Conservation (phyloP, 2,888 invertebrate genomes). For the Latrodectus hesperus region DNA sequence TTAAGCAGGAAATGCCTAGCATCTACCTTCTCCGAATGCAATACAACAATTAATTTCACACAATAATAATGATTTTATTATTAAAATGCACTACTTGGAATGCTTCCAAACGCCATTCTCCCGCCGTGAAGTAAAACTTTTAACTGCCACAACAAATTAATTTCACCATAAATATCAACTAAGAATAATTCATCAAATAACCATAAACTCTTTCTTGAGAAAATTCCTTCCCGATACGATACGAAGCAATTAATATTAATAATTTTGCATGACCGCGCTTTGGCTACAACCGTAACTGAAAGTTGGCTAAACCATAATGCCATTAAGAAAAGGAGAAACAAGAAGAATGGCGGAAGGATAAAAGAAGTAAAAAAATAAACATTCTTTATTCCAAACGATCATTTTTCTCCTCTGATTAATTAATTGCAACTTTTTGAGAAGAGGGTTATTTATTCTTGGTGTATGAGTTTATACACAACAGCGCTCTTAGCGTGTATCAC, state of each 20-base stretch:
- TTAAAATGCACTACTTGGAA: conserved; percentile 52
- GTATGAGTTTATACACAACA: conserved; percentile 46
- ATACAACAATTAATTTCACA: conserved; percentile 35
- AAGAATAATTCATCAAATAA: conserved; percentile 53
- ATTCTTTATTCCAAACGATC: conserved; percentile 33
- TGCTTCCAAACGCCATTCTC: conserved; percentile 20
- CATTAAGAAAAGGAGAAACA: conserved; percentile 39
- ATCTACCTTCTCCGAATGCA: conserved; percentile 25
- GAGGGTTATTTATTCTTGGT: conserved; percentile 52
- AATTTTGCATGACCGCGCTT: conserved; percentile 49
- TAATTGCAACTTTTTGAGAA: conserved; percentile 56
- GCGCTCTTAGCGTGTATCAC: conserved; percentile 24
- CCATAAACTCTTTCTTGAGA: conserved; percentile 37
- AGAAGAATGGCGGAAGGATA: not conserved
- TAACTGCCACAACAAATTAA: conserved; percentile 62
- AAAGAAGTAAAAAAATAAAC: conserved; percentile 34
- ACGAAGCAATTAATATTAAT: conserved; percentile 66
- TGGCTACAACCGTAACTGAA: conserved; percentile 38
- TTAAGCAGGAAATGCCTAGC: conserved; percentile 29
- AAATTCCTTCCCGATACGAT: conserved; percentile 61
- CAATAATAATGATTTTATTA: conserved; percentile 62
- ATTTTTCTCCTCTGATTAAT: conserved; percentile 62
- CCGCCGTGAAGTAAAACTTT: conserved; percentile 18
- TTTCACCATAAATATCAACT: conserved; percentile 60
- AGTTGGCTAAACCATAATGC: conserved; percentile 56